Conservation (phyloP, 2,797 vertebrate species). For the Alca torda region DNA sequence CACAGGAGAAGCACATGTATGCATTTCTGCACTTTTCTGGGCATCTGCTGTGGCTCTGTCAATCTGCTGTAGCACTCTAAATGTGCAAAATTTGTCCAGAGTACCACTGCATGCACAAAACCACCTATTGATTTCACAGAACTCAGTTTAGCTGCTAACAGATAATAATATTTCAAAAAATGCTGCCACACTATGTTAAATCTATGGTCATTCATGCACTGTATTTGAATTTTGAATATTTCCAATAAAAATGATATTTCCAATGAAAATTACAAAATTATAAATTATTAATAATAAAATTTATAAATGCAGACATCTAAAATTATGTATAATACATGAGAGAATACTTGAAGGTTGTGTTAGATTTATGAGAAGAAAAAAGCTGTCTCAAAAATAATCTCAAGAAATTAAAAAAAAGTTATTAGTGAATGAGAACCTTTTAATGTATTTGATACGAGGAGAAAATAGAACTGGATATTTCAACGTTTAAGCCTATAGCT, state of each 20-base stretch:
- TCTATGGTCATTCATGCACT: neutral
- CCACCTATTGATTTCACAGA: neutral
- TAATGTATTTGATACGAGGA: neutral
- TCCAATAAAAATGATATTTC: neutral
- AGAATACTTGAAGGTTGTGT: neutral
- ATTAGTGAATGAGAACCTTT: neutral
- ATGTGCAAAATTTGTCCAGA: neutral
- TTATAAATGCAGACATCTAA: neutral
- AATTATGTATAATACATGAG: fast-evolving
- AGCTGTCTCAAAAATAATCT: neutral
- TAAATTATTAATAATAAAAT: neutral
- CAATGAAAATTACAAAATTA: neutral
- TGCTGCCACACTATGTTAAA: neutral
- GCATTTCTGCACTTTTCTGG: neutral
- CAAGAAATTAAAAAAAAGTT: neutral
- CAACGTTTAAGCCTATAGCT: neutral
- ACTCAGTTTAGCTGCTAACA: neutral
- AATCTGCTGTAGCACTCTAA: too few relatives aligned
- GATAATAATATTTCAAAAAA: neutral
- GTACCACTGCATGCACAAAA: neutral
- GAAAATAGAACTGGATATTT: neutral
- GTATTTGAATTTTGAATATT: neutral
- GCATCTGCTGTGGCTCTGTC: neutral
- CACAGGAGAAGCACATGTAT: fast-evolving
- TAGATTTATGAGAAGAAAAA: neutral